Conservation (phyloP, 2,888 invertebrate genomes). For the Melanotus villosus region DNA sequence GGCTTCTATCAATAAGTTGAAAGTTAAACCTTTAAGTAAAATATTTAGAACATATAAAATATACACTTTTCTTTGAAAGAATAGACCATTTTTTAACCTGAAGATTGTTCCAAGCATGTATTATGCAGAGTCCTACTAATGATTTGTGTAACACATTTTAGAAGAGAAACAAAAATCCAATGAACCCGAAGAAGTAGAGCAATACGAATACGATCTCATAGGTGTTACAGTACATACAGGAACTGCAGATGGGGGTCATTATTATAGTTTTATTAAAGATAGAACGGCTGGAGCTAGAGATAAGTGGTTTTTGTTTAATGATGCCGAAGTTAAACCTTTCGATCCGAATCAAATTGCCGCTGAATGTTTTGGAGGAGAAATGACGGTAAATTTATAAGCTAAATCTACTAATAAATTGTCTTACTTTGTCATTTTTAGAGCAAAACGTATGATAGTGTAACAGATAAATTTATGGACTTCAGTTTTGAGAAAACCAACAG, state of each 20-base stretch:
- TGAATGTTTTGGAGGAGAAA: conserved; percentile 97
- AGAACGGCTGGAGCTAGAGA: conserved; percentile 82
- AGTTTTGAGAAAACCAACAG: conserved; percentile 98
- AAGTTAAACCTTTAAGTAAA: no score
- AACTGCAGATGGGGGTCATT: conserved; percentile 98
- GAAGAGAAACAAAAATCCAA: conserved; percentile 76
- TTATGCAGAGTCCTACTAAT: no score
- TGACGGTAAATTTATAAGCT: conserved; percentile 82
- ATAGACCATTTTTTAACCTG: no score
- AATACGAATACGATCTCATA: conserved; percentile 77
- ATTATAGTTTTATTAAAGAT: conserved; percentile 96
- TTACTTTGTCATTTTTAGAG: conserved; percentile 74
- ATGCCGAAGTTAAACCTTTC: conserved; percentile 94
- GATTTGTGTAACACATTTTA: no score
- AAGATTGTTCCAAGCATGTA: no score
- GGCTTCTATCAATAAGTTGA: no score
- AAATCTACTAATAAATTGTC: neutral
- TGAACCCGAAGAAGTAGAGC: conserved; percentile 72
- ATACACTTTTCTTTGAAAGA: no score
- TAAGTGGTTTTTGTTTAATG: conserved; percentile 94
- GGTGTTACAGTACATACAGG: conserved; percentile 98
- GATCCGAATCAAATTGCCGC: conserved; percentile 95
- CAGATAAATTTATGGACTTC: conserved; percentile 97
- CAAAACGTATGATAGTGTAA: conserved; percentile 96
- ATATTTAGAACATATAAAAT: no score